phyloP scores from a whole-genome alignment of 2,888 invertebrate genomes.

The Synergus itoensis region DNA sequence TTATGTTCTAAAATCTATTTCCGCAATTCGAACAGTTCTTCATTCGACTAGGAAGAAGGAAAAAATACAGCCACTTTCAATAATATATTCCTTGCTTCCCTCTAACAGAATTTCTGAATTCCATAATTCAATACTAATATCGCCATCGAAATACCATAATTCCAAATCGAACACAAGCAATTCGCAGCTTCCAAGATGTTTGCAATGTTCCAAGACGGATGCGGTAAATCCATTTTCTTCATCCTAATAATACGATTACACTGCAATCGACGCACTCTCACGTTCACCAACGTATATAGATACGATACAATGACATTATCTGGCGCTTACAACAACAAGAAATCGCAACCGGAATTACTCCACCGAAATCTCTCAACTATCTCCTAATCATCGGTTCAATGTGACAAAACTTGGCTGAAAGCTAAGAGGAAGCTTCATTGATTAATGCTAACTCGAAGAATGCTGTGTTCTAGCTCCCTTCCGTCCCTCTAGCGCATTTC shows the following conservation, averaged over 20 bases:
- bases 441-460: background rate
- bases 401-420: background rate
- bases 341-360: conserved; percentile 34
- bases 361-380: background rate
- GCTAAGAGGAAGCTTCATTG: background rate
- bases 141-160: conserved; percentile 17
- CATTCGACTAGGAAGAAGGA: background rate
- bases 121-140: conserved; percentile 28
- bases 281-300: background rate
- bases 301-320: conserved; percentile 7
- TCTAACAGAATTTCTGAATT: background rate
- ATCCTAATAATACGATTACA: conserved; percentile 33
- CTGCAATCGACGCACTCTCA: background rate
- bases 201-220: conserved; percentile 2
- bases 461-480: no score
- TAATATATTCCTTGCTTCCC: conserved; percentile 17
- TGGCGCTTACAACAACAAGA: background rate
- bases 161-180: conserved; percentile 22
- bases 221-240: conserved; percentile 33
- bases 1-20: background rate
- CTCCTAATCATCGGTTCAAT: background rate
- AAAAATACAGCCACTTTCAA: background rate
- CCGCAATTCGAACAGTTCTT: background rate
- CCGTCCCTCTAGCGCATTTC: no score
- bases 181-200: background rate